Base-by-base conservation (phyloP, 2,888 invertebrate species). In the Eupithecia inturbata region DNA sequence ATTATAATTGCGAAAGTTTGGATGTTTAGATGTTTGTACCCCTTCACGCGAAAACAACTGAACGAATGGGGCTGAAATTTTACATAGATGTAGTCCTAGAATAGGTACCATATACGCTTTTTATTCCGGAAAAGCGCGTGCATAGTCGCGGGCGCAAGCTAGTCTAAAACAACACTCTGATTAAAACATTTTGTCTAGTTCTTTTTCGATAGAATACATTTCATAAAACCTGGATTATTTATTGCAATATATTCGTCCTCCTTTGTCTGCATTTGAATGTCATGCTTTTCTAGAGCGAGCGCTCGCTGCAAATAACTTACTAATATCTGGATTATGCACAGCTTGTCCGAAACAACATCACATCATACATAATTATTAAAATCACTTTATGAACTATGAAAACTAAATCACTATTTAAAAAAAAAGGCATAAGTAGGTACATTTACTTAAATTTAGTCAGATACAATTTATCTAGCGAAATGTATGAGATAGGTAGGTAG, bases 301-400 rank as follows among this genome's bases (percentile, higher is more conserved):
- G 63, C 53, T 60, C 36, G 66, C 71, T 71, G 28, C 45, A 71
- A 71, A 74, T 71, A 71, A 41, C 71, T 60, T 53, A 53, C 49
- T 71, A 71, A 74, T 71, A 68, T 60, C 22, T 45, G 33, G 67
- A 69, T 69, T 71, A 62, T 53, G 67, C 22, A 36, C n/a, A 53
- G 10, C 10, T 22, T 53, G 3, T 53, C 49, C 22, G 22, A 22
- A 53, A n/a, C n/a, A 45, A 45, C 10, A 53, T 53, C 49, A n/a
- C n/a, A n/a, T 53, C 49, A 0, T 3, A 22, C 9, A 10, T 10
- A 7, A 49, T 9, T 53, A 53, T n/a, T n/a, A 0, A 49, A 49
- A 49, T n/a, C 7, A n/a, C 2, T 49, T 7, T 49, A n/a, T 0
- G 49, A 49, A 49, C 49, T n/a, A 49, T 49, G 49, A 49, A 49